Evolutionary conservation across 2,797 vertebrate species (phyloP), one percentile per base, ranked within the genome.

Genomic region (Peromyscus melanophrys): DNA sequence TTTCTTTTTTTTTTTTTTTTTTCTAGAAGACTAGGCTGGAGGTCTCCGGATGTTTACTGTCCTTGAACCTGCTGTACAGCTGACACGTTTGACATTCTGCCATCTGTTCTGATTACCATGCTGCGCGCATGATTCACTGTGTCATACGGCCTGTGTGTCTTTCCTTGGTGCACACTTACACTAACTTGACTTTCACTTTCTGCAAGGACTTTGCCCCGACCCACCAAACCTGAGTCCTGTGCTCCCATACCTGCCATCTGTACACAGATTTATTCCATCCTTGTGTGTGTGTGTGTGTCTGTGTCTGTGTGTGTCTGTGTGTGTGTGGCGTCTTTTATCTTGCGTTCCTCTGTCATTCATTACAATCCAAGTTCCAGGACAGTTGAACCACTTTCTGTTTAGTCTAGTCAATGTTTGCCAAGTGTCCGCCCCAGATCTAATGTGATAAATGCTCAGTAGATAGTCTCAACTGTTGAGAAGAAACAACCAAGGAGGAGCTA

Each of bases 231-330:
- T 11, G 27, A 6, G 3, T 88, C 46, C 34, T 80, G 1, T 71
- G 23, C 1, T 0, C 3, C 12, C 9, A 7, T 21, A 0, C 17
- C 40, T 61, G 82, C 59, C 19, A 4, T 52, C 2, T 23, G 4
- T 8, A 29, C 5, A 52, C 7, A 90, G 23, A 49, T 52, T 55
- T 5, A 1, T n/a, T 57, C 16, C 11, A 2, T 49, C 25, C 3
- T 12, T 13, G 4, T 63, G 6, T 21, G 4, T 87, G 21, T 65
- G 16, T 57, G 55, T 57, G 57, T 57, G 52, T 55, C 14, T 65
- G 16, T 57, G 55, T 57, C 19, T 57, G 52, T 55, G 52, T 13
- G 4, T 63, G 6, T 21, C 3, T 87, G 21, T 65, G 16, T 57
- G 55, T 57, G 19, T 59, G 52, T 55, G 52, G 4, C 37, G 21